Evolutionary conservation across 2,113 vertebrate genomes (phyloP).

Genomic region (Corythornis madagascariensis): DNA sequence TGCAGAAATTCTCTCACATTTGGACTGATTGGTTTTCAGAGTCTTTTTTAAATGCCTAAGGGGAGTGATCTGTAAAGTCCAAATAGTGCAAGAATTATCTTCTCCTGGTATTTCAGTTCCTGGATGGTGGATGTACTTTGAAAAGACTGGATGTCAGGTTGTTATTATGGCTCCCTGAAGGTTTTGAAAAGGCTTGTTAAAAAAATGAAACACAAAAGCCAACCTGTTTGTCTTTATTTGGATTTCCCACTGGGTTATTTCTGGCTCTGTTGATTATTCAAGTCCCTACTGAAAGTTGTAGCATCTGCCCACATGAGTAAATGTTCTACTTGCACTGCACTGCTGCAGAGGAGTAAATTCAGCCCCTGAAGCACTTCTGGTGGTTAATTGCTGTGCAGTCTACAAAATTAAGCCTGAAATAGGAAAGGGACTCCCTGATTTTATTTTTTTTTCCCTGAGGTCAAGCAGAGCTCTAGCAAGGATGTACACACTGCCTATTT

Average conservation of each 20-base stretch:
- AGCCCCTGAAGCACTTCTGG: neutral
- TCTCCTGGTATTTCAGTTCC: neutral
- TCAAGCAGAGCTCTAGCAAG: neutral
- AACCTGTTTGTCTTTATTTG: slow-evolving; percentile 16
- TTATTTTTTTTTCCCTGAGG: neutral
- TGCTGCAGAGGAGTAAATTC: neutral
- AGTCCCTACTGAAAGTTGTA: neutral
- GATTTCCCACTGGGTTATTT: slow-evolving; percentile 17
- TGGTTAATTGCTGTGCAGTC: neutral
- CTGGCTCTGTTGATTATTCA: slow-evolving; percentile 6
- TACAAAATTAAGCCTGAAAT: neutral
- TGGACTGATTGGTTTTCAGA: neutral
- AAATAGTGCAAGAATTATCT: neutral
- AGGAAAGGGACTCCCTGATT: neutral
- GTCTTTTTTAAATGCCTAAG: neutral
- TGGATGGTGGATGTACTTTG: neutral
- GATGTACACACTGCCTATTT: neutral
- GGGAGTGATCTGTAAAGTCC: neutral
- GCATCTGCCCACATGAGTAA: neutral
- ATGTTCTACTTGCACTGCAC: neutral
- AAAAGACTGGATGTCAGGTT: neutral
- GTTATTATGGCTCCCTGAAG: neutral
- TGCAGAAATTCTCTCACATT: neutral
- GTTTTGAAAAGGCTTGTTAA: neutral
- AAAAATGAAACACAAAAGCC: neutral